phyloP scores from a whole-genome alignment of 2,797 vertebrate genomes.

The Gadopsis bispinosus region DNA sequence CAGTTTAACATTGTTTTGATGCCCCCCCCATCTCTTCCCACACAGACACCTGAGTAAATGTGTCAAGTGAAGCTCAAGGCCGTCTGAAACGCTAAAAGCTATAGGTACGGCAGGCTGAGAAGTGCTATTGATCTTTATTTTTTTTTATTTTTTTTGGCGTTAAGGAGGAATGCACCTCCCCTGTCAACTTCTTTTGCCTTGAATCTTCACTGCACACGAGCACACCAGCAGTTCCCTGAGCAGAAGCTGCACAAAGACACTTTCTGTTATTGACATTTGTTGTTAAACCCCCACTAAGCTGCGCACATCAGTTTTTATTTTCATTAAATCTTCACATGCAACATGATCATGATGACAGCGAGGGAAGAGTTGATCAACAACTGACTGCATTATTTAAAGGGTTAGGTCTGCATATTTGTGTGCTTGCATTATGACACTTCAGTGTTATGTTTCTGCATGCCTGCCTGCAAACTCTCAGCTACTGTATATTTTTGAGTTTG shows the following conservation, averaged over 20 bases:
- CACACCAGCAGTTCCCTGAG: slow-evolving; percentile 14
- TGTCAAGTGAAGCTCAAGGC: slow-evolving; percentile 79
- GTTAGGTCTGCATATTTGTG: slow-evolving; percentile 11
- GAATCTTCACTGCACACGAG: slow-evolving; percentile 58
- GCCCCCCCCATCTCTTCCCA: slow-evolving; percentile 16
- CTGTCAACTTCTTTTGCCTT: slow-evolving; percentile 66
- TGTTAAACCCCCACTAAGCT: slow-evolving; percentile 13
- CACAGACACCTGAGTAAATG: slow-evolving; percentile 47
- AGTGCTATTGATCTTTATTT: slow-evolving; percentile 82
- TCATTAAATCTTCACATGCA: slow-evolving; percentile 12
- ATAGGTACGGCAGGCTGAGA: slow-evolving; percentile 80
- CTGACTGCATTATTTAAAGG: slow-evolving; percentile 2
- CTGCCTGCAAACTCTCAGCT: neutral
- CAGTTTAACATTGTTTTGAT: slow-evolving; percentile 28
- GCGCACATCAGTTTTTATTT: neutral
- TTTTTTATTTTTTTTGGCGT: slow-evolving; percentile 35
- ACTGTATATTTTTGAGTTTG: slow-evolving; percentile 1
- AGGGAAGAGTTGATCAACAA: neutral
- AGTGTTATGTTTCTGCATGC: slow-evolving; percentile 8
- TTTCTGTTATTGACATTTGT: slow-evolving; percentile 19
- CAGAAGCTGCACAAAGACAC: slow-evolving; percentile 15
- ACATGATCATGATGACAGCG: slow-evolving; percentile 4
- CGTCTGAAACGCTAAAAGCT: slow-evolving; percentile 81
- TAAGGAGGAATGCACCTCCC: slow-evolving; percentile 67
- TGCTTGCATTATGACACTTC: neutral